Percentiles rank a stretch among this genome's conserved stretches.
Conservation (phyloP, 2,113 vertebrate species). For the Chrysemys picta region DNA sequence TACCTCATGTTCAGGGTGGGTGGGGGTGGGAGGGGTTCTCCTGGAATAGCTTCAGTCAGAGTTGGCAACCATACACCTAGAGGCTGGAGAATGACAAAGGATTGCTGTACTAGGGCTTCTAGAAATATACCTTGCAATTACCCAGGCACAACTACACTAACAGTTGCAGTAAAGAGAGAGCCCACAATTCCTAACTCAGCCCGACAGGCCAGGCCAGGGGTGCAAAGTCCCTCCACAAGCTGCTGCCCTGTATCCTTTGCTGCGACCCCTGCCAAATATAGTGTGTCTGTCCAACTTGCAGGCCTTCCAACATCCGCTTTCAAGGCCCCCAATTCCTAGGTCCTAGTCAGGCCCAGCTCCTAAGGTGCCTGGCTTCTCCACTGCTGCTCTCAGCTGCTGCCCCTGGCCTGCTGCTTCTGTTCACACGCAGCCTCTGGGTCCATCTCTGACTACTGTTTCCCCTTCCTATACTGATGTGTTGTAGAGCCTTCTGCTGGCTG, state of each 20-base stretch:
- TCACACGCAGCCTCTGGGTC: background rate
- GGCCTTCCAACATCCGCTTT: background rate
- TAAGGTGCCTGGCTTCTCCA: background rate
- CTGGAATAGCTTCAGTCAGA: no score
- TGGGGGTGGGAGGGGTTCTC: no score
- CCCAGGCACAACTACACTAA: accelerated
- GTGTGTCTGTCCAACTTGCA: background rate
- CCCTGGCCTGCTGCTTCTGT: background rate
- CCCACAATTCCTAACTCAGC: conserved; percentile 44
- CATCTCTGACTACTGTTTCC: background rate
- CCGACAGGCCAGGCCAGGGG: background rate
- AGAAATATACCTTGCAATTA: conserved; percentile 26
- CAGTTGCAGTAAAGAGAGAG: conserved; percentile 35
- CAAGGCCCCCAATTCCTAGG: background rate
- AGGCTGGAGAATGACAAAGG: background rate
- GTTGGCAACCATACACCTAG: no score
- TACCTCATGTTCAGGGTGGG: no score
- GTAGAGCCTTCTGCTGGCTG: background rate
- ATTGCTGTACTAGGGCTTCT: background rate
- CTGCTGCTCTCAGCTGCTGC: background rate
- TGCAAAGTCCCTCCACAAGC: background rate
- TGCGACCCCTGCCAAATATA: accelerated
- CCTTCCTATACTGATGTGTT: background rate
- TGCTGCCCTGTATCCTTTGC: background rate
- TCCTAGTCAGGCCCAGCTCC: background rate